These are phyloP conservation scores for Aleadryas rufinucha DNA, from an alignment of 2,113 vertebrate species.

Conservation along the genomic window DNA sequence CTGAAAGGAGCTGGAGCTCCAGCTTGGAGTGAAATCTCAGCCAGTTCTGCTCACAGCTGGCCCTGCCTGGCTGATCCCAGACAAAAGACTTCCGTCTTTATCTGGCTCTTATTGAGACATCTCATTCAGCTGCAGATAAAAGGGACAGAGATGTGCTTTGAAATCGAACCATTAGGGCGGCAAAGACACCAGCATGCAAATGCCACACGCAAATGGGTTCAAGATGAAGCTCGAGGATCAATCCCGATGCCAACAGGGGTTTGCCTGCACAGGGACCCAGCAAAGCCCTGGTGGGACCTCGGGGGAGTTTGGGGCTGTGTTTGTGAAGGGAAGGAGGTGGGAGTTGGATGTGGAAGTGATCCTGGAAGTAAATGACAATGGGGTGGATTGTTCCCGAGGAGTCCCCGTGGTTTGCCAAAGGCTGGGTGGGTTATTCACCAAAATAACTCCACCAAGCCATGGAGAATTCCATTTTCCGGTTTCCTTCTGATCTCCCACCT, in stretches of 20 bases:
- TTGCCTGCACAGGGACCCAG: not conserved
- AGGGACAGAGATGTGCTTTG: conserved; percentile 75
- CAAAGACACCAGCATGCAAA: conserved; percentile 72
- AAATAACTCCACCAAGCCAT: not conserved
- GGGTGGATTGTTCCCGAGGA: not conserved
- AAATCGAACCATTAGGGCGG: conserved; percentile 68
- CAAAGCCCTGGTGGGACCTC: not conserved
- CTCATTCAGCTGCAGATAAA: conserved; percentile 79
- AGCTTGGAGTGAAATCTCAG: conserved; percentile 70
- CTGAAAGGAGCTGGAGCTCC: conserved; percentile 50
- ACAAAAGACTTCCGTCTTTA: conserved; percentile 82
- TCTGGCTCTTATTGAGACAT: conserved; percentile 79
- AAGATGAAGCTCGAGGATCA: conserved; percentile 47
- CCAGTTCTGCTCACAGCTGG: conserved; percentile 80
- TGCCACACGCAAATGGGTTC: conserved; percentile 67
- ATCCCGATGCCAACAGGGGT: not conserved
- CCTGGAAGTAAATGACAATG: not conserved
- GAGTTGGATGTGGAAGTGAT: not conserved
- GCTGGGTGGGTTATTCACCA: not conserved
- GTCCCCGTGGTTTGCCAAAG: not conserved
- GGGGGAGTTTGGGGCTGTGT: not conserved
- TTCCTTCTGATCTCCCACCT: not conserved
- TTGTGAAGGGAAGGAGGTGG: not conserved
- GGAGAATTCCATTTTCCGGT: not conserved
- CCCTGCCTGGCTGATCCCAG: conserved; percentile 69